Evolutionary conservation across 2,113 vertebrate species (phyloP), one percentile per base, ranked within the genome.

Genomic region (Hemibagrus wyckioides): DNA sequence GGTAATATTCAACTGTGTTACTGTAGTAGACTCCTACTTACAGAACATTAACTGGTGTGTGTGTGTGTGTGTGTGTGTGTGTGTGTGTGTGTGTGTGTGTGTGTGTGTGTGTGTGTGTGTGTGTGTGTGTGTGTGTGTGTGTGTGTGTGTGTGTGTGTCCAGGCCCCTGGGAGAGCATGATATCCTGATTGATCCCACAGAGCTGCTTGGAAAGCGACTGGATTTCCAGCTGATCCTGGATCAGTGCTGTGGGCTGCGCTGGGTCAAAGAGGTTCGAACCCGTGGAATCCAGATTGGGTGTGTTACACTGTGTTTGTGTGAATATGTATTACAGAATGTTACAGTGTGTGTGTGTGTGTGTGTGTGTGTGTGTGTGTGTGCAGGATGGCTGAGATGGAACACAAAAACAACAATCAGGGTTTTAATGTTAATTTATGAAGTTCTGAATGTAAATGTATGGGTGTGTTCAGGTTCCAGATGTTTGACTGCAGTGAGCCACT

Each of bases 241-340:
- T 65, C 94, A 91, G 86, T 97, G 97, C 85, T 95, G 95, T 76
- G 97, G 97, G 0, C 89, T 97, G 71, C 94, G 94, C 84, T 97
- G 97, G 97, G 92, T 98, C 19, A 96, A 94, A 91, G 96, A 96
- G 84, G 91, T 91, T 19, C 92, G 88, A 0, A 92, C 91, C 54
- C 91, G 96, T 88, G 97, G 97, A 3, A 90, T 97, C 67, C 97
- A 98, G 89, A 94, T 97, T 25, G 95, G 96, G 97, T 76, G 44
- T 79, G 44, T 30, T 77, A 79, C 91, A 97, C 96, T 57, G 77
- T 80, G 48, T 56, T 14, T 15, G 25, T 77, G 44, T 52, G 9
- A 30, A 11, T 52, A 15, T 39, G 79, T 80, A 30, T 57, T 80
- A 8, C 28, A 63, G 28, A 6, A 23, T 77, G 21, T 25, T 44